These are phyloP conservation scores for Telmatherina bonti DNA, from an alignment of 2,797 vertebrate genomes.

Conservation along the genomic window DNA sequence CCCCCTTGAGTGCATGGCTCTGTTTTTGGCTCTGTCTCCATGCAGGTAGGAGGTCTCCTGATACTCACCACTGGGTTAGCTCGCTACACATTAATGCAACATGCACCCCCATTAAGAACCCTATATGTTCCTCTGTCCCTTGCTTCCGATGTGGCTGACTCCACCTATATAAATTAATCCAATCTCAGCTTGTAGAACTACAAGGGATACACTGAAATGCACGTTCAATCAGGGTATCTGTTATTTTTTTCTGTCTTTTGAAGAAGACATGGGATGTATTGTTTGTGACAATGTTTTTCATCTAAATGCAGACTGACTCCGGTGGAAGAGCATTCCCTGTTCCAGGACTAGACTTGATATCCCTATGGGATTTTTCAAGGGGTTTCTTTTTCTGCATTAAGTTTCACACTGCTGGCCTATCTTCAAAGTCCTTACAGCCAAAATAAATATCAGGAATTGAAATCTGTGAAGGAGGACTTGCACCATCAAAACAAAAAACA, in stretches of 20 bases:
- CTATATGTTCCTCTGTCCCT: conserved; percentile 36
- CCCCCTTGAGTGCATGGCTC: conserved; percentile 79
- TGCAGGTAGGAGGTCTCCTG: conserved; percentile 84
- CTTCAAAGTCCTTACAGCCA: conserved; percentile 55
- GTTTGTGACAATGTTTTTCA: conserved; percentile 56
- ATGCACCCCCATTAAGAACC: conserved; percentile 64
- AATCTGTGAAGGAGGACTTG: conserved; percentile 4
- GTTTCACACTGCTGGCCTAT: conserved; percentile 49
- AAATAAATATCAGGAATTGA: conserved; percentile 61
- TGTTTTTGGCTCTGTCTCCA: conserved; percentile 79
- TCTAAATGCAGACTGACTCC: conserved; percentile 48
- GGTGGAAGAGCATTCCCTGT: conserved; percentile 34
- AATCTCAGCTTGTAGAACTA: neutral
- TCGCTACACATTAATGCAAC: conserved; percentile 80
- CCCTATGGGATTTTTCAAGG: conserved; percentile 50
- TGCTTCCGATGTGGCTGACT: conserved; percentile 10
- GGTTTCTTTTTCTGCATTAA: conserved; percentile 25
- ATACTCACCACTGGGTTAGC: conserved; percentile 77
- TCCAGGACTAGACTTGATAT: conserved; percentile 54
- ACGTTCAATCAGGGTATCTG: neutral
- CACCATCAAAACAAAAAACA: conserved; percentile 26
- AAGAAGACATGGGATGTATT: conserved; percentile 36
- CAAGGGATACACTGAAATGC: conserved; percentile 41
- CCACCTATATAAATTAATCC: conserved; percentile 24
- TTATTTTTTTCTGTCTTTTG: neutral